These are phyloP conservation scores for Prosapia bicincta DNA, from an alignment of 2,888 invertebrate genomes.

Conservation along the genomic window DNA sequence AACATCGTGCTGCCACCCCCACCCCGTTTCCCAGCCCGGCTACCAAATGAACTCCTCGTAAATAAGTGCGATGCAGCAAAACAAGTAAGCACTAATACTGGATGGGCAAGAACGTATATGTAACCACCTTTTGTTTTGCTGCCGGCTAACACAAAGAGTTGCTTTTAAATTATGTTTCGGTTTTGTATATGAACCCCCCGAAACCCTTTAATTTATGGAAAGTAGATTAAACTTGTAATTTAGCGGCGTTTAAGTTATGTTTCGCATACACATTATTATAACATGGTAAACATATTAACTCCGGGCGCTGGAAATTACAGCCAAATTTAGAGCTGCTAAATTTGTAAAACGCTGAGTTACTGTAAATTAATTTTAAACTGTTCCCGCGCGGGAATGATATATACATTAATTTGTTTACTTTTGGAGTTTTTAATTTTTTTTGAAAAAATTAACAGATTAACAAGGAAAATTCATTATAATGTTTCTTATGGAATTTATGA, in stretches of 20 bases:
- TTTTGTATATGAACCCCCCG: background rate
- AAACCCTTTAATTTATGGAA: background rate
- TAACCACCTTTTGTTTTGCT: background rate
- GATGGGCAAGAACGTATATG: background rate
- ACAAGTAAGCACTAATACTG: slow-evolving; percentile 14
- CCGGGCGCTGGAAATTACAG: background rate
- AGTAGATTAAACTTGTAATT: background rate
- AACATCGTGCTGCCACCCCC: slow-evolving; percentile 10
- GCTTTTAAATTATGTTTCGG: background rate
- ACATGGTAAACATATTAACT: background rate
- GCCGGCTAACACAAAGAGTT: background rate
- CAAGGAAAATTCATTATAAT: too few relatives aligned
- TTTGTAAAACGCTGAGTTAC: background rate
- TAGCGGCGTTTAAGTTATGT: background rate
- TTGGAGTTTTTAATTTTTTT: too few relatives aligned
- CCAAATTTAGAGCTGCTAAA: background rate
- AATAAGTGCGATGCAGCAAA: slow-evolving; percentile 20
- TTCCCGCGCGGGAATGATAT: background rate
- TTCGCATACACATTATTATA: background rate
- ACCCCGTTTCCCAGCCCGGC: slow-evolving; percentile 4
- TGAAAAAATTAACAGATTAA: too few relatives aligned
- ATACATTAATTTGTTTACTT: background rate
- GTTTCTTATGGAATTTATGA: too few relatives aligned
- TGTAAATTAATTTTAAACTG: background rate
- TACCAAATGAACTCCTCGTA: slow-evolving; percentile 26